Evolutionary conservation across 2,113 vertebrate genomes (phyloP).

Genomic region (Acanthisitta chloris): DNA sequence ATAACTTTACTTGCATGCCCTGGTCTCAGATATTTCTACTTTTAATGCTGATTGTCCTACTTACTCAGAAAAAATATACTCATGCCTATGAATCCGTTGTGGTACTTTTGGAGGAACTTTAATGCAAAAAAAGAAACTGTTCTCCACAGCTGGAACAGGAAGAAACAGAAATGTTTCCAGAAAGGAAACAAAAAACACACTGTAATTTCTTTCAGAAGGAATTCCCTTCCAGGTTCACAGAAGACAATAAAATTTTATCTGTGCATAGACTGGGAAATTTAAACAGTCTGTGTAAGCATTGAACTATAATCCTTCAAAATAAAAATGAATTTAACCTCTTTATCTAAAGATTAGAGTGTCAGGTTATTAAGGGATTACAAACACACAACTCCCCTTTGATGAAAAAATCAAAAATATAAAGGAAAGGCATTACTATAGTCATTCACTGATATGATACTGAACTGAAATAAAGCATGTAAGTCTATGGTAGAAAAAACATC

Average conservation of each 20-base stretch:
- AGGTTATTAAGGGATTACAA: not conserved
- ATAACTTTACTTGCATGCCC: not conserved
- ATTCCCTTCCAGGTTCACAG: not conserved
- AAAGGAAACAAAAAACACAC: not conserved
- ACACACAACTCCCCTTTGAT: not conserved
- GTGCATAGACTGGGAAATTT: not conserved
- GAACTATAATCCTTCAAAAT: not conserved
- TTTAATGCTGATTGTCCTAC: not conserved
- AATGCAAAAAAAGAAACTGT: not conserved
- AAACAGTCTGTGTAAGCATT: not conserved
- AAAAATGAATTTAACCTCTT: slow-evolving; percentile 6
- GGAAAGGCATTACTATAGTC: not conserved
- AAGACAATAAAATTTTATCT: not conserved
- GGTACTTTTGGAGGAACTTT: not conserved
- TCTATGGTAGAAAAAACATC: not conserved
- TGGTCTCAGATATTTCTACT: not conserved
- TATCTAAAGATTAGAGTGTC: not conserved
- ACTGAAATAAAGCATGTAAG: not conserved
- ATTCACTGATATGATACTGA: not conserved
- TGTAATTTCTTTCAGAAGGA: not conserved
- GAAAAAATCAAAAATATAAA: not conserved
- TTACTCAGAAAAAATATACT: not conserved
- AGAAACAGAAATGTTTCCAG: not conserved
- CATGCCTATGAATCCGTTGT: not conserved
- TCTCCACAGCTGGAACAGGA: not conserved